These are phyloP conservation scores for Pelecanoides urinatrix DNA, from an alignment of 2,113 vertebrate genomes.

Conservation along the genomic window DNA sequence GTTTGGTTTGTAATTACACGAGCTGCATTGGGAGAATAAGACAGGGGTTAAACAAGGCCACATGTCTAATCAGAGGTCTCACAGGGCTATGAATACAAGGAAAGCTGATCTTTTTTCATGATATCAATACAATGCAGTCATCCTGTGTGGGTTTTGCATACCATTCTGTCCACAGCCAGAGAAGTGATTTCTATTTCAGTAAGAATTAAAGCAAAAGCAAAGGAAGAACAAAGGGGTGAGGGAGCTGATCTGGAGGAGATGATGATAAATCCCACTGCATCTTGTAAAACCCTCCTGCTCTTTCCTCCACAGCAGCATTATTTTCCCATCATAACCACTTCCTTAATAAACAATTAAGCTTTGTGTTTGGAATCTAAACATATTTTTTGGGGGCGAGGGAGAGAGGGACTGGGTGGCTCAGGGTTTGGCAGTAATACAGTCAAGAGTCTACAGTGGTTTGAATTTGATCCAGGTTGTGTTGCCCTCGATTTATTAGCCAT, in stretches of 20 bases:
- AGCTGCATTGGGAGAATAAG: neutral
- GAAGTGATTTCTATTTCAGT: conserved; percentile 28
- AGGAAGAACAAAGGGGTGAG: neutral
- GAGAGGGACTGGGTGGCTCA: neutral
- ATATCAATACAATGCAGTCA: conserved; percentile 49
- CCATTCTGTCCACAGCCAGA: conserved; percentile 12
- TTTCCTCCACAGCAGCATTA: neutral
- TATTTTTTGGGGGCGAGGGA: neutral
- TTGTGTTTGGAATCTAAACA: conserved; percentile 42
- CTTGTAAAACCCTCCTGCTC: conserved; percentile 3
- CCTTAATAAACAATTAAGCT: conserved; percentile 58
- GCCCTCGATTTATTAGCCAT: neutral
- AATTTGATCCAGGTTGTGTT: neutral
- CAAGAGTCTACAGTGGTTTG: conserved; percentile 2
- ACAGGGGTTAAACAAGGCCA: conserved; percentile 41
- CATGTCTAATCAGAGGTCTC: conserved; percentile 29
- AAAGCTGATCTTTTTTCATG: conserved; percentile 27
- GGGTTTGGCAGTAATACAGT: neutral
- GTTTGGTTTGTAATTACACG: neutral
- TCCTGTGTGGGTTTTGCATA: conserved; percentile 51
- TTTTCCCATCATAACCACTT: conserved; percentile 44
- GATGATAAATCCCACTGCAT: conserved; percentile 22
- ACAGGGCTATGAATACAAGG: conserved; percentile 12
- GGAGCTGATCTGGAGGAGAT: neutral
- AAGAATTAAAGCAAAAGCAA: conserved; percentile 11